Evolutionary conservation across 2,797 vertebrate genomes (phyloP).

Genomic region (Ara ararauna): DNA sequence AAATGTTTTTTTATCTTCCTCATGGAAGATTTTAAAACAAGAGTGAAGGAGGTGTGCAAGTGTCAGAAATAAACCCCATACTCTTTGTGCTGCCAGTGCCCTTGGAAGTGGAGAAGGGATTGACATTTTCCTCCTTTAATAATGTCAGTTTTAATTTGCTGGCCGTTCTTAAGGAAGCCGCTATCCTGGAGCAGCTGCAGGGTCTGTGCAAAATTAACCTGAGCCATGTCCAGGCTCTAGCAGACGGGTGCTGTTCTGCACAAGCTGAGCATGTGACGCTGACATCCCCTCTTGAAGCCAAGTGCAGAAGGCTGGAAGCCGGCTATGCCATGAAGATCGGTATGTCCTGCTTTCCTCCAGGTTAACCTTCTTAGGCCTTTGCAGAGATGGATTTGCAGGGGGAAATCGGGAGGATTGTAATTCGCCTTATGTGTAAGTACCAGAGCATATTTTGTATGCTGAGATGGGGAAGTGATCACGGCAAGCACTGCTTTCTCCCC

Average conservation of each 20-base stretch:
- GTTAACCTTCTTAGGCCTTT: conserved; percentile 52
- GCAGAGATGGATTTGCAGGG: neutral
- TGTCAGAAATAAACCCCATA: neutral
- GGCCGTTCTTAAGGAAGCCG: neutral
- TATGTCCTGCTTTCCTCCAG: neutral
- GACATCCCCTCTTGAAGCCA: neutral
- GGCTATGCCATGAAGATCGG: conserved; percentile 5
- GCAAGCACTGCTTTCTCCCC: neutral
- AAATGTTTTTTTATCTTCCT: neutral
- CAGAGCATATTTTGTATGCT: neutral
- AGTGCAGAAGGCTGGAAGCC: neutral
- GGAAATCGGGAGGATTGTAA: neutral
- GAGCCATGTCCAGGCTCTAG: neutral
- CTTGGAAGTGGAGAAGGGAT: neutral
- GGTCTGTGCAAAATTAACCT: conserved; percentile 1
- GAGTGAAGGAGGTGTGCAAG: neutral
- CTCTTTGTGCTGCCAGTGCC: neutral
- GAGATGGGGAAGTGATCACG: neutral
- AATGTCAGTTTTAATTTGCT: neutral
- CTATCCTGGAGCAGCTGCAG: neutral
- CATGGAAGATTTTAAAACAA: neutral
- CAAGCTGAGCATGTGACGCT: neutral
- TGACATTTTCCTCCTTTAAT: conserved; percentile 20
- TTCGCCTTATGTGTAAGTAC: neutral
- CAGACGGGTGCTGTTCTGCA: neutral